phyloP scores from a whole-genome alignment of 1,140 invertebrate species.

The Drosophila lowei region DNA sequence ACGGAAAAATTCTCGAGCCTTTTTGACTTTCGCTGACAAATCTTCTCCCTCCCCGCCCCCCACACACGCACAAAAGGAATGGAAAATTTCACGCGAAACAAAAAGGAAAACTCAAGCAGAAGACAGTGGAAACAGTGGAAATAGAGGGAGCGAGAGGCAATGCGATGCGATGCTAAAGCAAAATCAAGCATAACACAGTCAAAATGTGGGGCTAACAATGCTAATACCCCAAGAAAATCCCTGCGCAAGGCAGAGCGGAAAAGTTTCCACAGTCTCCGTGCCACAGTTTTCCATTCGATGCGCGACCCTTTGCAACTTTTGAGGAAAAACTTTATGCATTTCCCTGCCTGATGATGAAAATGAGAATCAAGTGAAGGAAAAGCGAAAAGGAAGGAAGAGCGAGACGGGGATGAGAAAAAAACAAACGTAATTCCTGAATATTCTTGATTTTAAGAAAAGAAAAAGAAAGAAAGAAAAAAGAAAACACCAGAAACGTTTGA shows the following conservation, averaged over 20 bases:
- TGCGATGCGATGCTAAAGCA: conserved; percentile 15
- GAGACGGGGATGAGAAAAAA: conserved; percentile 1
- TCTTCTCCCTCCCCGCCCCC: conserved; percentile 5
- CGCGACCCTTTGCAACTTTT: conserved; percentile 76
- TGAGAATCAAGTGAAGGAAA: conserved; percentile 29
- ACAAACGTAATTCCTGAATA: conserved; percentile 53
- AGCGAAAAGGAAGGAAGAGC: conserved; percentile 9
- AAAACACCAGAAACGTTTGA: conserved; percentile 41
- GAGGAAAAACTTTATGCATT: conserved; percentile 76
- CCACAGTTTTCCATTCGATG: conserved; percentile 4
- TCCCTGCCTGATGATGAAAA: conserved; percentile 72
- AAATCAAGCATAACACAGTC: conserved; percentile 72
- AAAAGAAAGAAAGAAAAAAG: conserved; percentile 2
- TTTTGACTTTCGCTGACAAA: conserved; percentile 51
- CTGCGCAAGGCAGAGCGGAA: conserved; percentile 56
- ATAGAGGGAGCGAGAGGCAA: background rate
- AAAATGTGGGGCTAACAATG: conserved; percentile 73
- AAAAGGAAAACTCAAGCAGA: conserved; percentile 37
- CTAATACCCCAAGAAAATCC: conserved; percentile 76
- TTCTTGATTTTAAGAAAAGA: conserved; percentile 65
- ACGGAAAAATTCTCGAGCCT: conserved; percentile 50
- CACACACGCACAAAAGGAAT: conserved; percentile 20
- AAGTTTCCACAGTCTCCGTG: conserved; percentile 59
- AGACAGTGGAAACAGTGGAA: background rate
- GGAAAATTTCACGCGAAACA: conserved; percentile 49